Base-by-base conservation (phyloP, 2,888 invertebrate genomes). In the Chaetogeoica ovagalla region DNA sequence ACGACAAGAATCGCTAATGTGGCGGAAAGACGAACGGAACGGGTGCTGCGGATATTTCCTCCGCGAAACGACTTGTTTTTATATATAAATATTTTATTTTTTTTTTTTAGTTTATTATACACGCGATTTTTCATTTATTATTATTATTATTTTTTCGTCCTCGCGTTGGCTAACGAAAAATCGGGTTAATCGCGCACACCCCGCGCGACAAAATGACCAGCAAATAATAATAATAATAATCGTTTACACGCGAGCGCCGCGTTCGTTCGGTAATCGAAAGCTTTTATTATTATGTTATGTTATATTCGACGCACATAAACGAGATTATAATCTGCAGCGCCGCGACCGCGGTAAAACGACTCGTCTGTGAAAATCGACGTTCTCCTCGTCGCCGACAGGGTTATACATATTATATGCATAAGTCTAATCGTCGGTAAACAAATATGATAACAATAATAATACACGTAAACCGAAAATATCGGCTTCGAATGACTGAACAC, bases 321-420 rank as follows among this genome's bases (percentile, higher is more conserved):
- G 43, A 9, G n/a, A 39, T n/a, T 11, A 43, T n/a, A 65, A 43
- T 15, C 65, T 65, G 11, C 30, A 11, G n/a, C 39, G 37, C 21
- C 57, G 21, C 15, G 0, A 30, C 5, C 63, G n/a, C 17, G 37
- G 55, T n/a, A 6, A 65, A 60, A 55, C 21, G 37, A 37, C 37
- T 65, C 65, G 23, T 39, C 52, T 17, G 74, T 65, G 55, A 65
- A 65, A 74, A 74, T 74, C 17, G 17, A 55, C 37, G 55, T 55
- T 13, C 21, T 48, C 17, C 30, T 4, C 39, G 59, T 2, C 17
- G 21, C 48, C 17, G 59, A 0, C 15, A 21, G 48, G 55, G 39
- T 65, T 55, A 55, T n/a, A n/a, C n/a, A n/a, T n/a, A n/a, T n/a
- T n/a, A n/a, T 13, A 13, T 13, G 30, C 4, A 30, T 30, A 43